Evolutionary conservation across 2,797 vertebrate genomes (phyloP).

Genomic region (Dallia pectoralis): DNA sequence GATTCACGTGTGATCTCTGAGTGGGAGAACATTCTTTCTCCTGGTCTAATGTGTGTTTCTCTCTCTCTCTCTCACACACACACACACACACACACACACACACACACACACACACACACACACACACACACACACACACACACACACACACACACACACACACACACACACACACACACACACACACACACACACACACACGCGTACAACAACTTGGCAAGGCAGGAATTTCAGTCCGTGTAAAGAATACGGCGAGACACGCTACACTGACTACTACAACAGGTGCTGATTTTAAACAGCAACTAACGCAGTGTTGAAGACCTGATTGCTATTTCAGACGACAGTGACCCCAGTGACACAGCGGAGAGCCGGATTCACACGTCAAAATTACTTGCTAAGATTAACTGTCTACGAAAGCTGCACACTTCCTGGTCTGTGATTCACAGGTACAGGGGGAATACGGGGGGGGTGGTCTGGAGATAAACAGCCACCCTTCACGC

Average conservation of each 20-base stretch:
- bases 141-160: constrained; percentile 3
- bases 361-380: constrained; percentile 37
- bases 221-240: constrained; percentile 51
- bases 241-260: neutral
- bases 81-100: constrained; percentile 38
- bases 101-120: constrained; percentile 28
- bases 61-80: constrained; percentile 6
- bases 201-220: constrained; percentile 41
- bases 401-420: constrained; percentile 61
- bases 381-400: constrained; percentile 47
- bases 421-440: constrained; percentile 66
- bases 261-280: neutral
- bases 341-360: constrained; percentile 37
- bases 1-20: neutral
- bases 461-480: constrained; percentile 23
- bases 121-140: constrained; percentile 1
- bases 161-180: neutral
- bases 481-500: constrained; percentile 65
- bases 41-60: constrained; percentile 53
- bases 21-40: constrained; percentile 49
- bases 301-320: neutral
- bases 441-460: constrained; percentile 28
- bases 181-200: constrained; percentile 13
- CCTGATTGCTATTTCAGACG: constrained; percentile 33
- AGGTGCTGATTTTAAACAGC: neutral